Percentiles rank a stretch among this genome's conserved stretches.
Conservation (phyloP, 1,140 invertebrate species). For the Drosophila ambigua region DNA sequence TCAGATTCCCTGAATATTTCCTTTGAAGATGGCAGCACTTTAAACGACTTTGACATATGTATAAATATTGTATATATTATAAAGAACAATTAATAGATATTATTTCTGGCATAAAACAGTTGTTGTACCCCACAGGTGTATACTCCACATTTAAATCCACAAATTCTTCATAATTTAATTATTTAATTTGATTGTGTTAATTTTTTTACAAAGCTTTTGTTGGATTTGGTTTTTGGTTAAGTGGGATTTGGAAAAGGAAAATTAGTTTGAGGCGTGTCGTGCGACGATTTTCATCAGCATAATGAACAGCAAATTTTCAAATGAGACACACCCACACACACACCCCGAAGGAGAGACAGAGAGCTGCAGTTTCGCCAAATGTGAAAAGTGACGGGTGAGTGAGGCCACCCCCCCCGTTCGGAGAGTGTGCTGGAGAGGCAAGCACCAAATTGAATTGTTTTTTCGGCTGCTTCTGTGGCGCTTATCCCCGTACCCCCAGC, state of each 20-base stretch:
- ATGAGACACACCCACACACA: conserved; percentile 22
- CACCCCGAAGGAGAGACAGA: neutral
- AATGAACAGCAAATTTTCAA: conserved; percentile 60
- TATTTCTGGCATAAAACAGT: too few species aligned
- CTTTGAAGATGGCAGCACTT: neutral
- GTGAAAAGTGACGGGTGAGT: conserved; percentile 1
- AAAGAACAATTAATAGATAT: too few species aligned
- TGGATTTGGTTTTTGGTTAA: too few species aligned
- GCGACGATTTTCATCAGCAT: conserved; percentile 50
- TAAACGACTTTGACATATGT: too few species aligned
- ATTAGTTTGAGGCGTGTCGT: conserved; percentile 25
- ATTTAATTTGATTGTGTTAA: conserved; percentile 7
- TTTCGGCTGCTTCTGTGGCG: conserved; percentile 12
- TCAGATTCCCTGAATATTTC: conserved; percentile 1
- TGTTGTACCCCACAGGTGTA: too few species aligned
- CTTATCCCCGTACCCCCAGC: neutral
- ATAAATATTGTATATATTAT: too few species aligned
- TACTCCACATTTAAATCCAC: neutral
- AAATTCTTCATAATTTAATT: neutral
- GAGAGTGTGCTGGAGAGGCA: neutral
- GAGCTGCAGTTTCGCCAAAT: conserved; percentile 45
- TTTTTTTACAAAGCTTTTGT: too few species aligned
- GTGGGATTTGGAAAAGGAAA: conserved; percentile 5
- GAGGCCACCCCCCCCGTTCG: too few species aligned
- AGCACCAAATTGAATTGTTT: conserved; percentile 61